A percentile compares a stretch with the other conserved stretches of the same genome.
Conservation (phyloP, 2,888 invertebrate genomes). For the Diplolepis rosae region DNA sequence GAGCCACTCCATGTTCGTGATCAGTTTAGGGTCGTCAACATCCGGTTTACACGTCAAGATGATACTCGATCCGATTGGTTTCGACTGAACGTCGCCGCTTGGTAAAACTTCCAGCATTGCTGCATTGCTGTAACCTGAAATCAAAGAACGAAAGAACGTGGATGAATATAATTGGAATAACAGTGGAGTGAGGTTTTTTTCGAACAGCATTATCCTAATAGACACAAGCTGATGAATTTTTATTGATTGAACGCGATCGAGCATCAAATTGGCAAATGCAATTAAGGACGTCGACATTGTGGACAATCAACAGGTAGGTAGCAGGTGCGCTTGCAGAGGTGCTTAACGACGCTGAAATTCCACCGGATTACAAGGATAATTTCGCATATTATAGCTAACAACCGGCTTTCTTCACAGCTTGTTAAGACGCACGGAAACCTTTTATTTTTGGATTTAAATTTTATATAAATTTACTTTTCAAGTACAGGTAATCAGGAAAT, state of each 20-base stretch:
- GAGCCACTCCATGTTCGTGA: conserved; percentile 86
- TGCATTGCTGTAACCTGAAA: conserved; percentile 61
- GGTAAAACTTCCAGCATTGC: conserved; percentile 83
- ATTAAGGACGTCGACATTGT: conserved; percentile 21
- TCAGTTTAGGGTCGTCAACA: conserved; percentile 80
- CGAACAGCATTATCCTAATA: background rate
- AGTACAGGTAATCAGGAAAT: background rate
- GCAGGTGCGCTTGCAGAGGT: conserved; percentile 32
- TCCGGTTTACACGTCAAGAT: conserved; percentile 86
- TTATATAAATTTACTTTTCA: background rate
- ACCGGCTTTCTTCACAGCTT: conserved; percentile 7
- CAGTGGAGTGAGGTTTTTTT: background rate
- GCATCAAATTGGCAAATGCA: conserved; percentile 25
- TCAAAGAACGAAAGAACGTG: conserved; percentile 31
- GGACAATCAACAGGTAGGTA: conserved; percentile 47
- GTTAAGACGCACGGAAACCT: background rate
- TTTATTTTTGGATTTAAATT: background rate
- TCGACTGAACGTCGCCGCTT: conserved; percentile 80
- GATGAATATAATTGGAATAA: conserved; percentile 5
- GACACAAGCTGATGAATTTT: conserved; percentile 1
- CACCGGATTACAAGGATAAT: conserved; percentile 19
- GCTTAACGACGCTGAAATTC: conserved; percentile 22
- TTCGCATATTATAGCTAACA: conserved; percentile 12
- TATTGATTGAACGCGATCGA: conserved; percentile 21
- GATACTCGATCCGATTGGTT: conserved; percentile 84